Percentiles rank a stretch among this genome's conserved stretches.
Evolutionary conservation across 1,140 invertebrate genomes (phyloP).

Genomic region (Bradysia coprophila): DNA sequence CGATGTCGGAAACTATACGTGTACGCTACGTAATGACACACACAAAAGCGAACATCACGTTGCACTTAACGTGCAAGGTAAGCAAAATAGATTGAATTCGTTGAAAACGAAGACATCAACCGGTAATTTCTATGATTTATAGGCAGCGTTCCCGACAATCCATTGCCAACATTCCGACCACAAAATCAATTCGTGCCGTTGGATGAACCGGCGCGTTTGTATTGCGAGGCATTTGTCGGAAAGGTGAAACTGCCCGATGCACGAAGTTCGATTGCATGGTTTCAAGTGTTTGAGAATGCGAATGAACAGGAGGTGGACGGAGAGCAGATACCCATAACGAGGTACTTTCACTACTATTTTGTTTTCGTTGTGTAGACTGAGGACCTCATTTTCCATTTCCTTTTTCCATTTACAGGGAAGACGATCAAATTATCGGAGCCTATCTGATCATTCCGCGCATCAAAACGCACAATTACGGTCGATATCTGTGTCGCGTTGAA

Average conservation of each 20-base stretch:
- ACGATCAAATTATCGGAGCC: slow-evolving; percentile 44
- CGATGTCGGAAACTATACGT: slow-evolving; percentile 54
- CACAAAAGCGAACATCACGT: slow-evolving; percentile 40
- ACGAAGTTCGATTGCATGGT: slow-evolving; percentile 3
- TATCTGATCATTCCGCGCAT: slow-evolving; percentile 41
- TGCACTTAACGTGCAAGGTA: slow-evolving; percentile 41
- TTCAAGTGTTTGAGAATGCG: slow-evolving; percentile 1
- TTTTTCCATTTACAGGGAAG: slow-evolving; percentile 40
- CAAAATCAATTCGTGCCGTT: slow-evolving; percentile 29
- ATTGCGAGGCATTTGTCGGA: slow-evolving; percentile 58
- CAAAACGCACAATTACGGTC: slow-evolving; percentile 39
- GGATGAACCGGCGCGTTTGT: slow-evolving; percentile 38
- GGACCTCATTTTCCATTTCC: no score
- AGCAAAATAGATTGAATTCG: slow-evolving; percentile 10
- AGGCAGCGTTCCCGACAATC: slow-evolving; percentile 33
- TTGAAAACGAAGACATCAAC: neutral
- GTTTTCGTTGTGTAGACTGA: no score
- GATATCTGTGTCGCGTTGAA: slow-evolving; percentile 35
- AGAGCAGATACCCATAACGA: slow-evolving; percentile 1
- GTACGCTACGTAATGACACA: slow-evolving; percentile 47
- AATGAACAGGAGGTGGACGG: neutral
- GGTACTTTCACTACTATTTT: no score
- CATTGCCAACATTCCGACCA: slow-evolving; percentile 33
- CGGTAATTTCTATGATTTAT: slow-evolving; percentile 11
- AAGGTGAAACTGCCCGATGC: slow-evolving; percentile 11